phyloP scores from a whole-genome alignment of 2,888 invertebrate genomes.

The Dasypogon diadema region DNA sequence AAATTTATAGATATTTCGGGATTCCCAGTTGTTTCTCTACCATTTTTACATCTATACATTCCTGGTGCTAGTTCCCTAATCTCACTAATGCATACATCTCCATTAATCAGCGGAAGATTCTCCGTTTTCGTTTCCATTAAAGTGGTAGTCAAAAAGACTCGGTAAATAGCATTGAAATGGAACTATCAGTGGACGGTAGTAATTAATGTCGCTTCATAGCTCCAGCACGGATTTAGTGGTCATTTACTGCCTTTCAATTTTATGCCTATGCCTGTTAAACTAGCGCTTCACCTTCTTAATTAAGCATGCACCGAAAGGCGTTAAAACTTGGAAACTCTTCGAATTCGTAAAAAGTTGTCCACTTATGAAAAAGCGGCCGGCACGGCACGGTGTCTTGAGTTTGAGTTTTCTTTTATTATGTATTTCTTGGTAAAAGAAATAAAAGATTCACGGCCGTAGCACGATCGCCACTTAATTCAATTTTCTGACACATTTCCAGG shows the following conservation, averaged over 20 bases:
- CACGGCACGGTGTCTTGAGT: neutral
- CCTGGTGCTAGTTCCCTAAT: too few relatives aligned
- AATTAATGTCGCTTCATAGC: conserved; percentile 4
- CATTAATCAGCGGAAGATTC: too few relatives aligned
- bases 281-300: conserved; percentile 8
- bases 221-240: conserved; percentile 18
- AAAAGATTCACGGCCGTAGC: conserved; percentile 28
- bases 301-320: conserved; percentile 20
- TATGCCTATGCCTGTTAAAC: neutral
- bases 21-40: too few relatives aligned
- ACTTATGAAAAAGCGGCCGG: neutral
- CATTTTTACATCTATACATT: too few relatives aligned
- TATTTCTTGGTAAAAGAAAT: conserved; percentile 37
- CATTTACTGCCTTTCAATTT: conserved; percentile 12
- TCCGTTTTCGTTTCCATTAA: too few relatives aligned
- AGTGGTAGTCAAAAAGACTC: too few relatives aligned
- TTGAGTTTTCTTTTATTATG: conserved; percentile 4
- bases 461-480: conserved; percentile 39
- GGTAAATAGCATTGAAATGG: neutral
- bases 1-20: too few relatives aligned
- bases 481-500: conserved; percentile 44
- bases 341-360: conserved; percentile 24
- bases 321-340: conserved; percentile 29
- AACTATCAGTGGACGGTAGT: neutral
- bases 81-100: too few relatives aligned